A percentile compares a stretch with the other conserved stretches of the same genome.
These are phyloP conservation scores for Uria lomvia DNA, from an alignment of 2,113 vertebrate species.

Conservation along the genomic window DNA sequence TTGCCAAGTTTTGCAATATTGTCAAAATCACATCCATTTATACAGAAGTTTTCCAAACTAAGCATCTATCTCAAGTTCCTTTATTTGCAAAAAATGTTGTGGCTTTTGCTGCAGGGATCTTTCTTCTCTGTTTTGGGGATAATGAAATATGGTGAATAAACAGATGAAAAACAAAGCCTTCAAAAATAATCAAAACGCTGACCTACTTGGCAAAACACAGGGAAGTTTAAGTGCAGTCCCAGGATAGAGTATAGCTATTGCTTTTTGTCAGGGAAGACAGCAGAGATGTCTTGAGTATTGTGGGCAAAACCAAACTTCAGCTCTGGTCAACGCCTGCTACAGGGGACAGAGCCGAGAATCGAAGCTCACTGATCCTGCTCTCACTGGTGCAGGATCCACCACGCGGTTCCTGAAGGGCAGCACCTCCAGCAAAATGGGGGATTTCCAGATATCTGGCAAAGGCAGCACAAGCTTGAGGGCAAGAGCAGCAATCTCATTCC, in stretches of 20 bases:
- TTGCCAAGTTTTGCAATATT: background rate
- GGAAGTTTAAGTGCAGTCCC: background rate
- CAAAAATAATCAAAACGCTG: background rate
- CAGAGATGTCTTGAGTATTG: background rate
- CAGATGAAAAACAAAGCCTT: background rate
- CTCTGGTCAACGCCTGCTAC: background rate
- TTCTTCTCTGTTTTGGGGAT: background rate
- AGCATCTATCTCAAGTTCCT: background rate
- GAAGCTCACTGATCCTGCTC: background rate
- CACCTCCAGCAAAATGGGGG: background rate
- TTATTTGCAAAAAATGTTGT: background rate
- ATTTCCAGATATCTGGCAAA: background rate
- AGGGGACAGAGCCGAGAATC: background rate
- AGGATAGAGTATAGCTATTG: background rate
- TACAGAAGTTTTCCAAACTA: background rate
- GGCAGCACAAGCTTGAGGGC: background rate
- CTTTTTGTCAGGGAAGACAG: background rate
- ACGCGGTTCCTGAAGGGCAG: background rate
- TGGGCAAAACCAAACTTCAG: background rate
- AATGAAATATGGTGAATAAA: background rate
- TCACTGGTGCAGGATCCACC: background rate
- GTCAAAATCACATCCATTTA: background rate
- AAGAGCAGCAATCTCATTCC: background rate
- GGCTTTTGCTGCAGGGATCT: background rate
- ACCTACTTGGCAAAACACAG: background rate